A percentile compares a stretch with the other conserved stretches of the same genome.
These are phyloP conservation scores for Halictus rubicundus DNA, from an alignment of 1,140 invertebrate species.

Conservation along the genomic window DNA sequence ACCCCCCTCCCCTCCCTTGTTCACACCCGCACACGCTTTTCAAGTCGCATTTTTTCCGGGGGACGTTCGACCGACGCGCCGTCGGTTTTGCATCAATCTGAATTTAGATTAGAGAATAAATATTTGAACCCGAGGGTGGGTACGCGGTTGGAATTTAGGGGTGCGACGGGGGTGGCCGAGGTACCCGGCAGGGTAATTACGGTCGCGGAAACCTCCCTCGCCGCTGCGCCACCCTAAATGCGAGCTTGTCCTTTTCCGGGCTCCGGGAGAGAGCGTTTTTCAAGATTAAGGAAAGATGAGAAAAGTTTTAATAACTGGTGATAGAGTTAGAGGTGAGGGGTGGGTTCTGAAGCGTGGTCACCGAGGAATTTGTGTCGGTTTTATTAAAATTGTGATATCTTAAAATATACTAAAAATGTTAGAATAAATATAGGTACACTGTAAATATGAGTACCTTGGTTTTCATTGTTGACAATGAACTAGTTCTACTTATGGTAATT, in stretches of 20 bases:
- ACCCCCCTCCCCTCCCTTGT: no score
- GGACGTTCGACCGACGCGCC: background rate
- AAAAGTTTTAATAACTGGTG: constrained; percentile 76
- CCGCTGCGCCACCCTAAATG: constrained; percentile 11
- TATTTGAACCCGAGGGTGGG: constrained; percentile 7
- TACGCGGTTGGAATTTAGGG: background rate
- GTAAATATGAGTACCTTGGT: no score
- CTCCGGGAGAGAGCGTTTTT: constrained; percentile 69
- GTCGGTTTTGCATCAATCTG: constrained; percentile 8
- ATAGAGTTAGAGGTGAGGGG: constrained; percentile 16
- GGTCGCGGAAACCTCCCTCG: background rate
- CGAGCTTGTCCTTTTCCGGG: constrained; percentile 16
- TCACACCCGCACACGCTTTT: no score
- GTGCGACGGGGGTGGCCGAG: background rate
- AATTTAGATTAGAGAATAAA: constrained; percentile 52
- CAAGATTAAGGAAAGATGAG: constrained; percentile 77
- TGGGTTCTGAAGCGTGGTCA: background rate
- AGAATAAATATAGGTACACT: no score
- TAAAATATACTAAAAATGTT: no score
- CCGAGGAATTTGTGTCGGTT: constrained; percentile 31
- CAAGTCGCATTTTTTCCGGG: no score
- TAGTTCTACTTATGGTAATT: no score
- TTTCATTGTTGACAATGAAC: no score
- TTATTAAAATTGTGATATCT: constrained; percentile 33
- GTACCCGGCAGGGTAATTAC: constrained; percentile 63